Evolutionary conservation across 2,797 vertebrate genomes (phyloP).

Genomic region (Fistularia tabacaria): DNA sequence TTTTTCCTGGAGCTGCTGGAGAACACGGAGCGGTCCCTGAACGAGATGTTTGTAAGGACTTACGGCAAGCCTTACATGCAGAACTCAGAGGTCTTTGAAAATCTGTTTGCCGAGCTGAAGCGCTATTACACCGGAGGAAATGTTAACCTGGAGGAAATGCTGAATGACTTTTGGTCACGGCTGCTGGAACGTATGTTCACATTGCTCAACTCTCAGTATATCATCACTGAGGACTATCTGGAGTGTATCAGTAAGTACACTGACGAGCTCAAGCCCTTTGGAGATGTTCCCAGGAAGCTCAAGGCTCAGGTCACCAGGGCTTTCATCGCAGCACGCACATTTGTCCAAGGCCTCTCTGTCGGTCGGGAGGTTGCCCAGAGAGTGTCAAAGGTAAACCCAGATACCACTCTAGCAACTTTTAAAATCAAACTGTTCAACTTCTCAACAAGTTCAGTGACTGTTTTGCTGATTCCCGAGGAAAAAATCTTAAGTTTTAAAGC

Average conservation of each 20-base stretch:
- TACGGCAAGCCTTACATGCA: conserved; percentile 96
- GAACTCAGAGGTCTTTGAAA: conserved; percentile 95
- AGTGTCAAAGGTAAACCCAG: conserved; percentile 89
- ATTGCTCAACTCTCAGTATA: conserved; percentile 93
- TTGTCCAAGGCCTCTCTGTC: conserved; percentile 94
- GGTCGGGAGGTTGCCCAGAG: conserved; percentile 94
- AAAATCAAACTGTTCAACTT: background rate
- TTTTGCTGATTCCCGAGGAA: background rate
- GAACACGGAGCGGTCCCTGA: conserved; percentile 89
- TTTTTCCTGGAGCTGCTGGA: conserved; percentile 95
- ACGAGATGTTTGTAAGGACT: conserved; percentile 93
- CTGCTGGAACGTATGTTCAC: conserved; percentile 98
- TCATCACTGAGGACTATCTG: conserved; percentile 96
- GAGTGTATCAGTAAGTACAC: conserved; percentile 97
- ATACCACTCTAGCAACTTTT: background rate
- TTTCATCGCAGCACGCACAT: conserved; percentile 92
- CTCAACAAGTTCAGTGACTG: background rate
- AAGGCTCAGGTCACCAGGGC: conserved; percentile 93
- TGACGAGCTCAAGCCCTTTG: conserved; percentile 95
- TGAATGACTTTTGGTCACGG: conserved; percentile 96
- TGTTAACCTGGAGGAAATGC: conserved; percentile 94
- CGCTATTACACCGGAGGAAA: conserved; percentile 95
- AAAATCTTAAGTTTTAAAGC: conserved; percentile 9
- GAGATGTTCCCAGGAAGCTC: conserved; percentile 93
- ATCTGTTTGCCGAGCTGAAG: conserved; percentile 92